Evolutionary conservation across 2,797 vertebrate species (phyloP).

Genomic region (Perodicticus potto): DNA sequence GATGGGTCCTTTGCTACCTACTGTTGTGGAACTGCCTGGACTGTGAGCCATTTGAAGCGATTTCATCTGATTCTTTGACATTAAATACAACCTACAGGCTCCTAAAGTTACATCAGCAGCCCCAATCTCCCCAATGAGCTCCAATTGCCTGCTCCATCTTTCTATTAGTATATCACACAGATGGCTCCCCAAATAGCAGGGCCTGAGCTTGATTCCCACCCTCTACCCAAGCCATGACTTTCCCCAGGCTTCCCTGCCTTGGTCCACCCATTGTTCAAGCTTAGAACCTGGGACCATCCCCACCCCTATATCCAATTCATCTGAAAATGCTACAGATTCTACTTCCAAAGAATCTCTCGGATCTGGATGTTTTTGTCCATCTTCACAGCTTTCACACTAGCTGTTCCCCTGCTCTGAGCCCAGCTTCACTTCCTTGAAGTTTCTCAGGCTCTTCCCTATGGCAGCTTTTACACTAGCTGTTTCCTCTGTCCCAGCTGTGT

Average conservation of each 20-base stretch:
- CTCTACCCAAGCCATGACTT: not conserved
- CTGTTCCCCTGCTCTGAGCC: no score
- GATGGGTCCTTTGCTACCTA: not conserved
- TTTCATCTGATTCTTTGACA: not conserved
- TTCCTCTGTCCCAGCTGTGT: accelerated
- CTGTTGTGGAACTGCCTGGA: not conserved
- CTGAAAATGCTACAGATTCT: not conserved
- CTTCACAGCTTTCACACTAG: not conserved
- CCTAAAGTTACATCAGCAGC: not conserved
- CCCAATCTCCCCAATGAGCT: not conserved
- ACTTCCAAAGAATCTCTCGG: not conserved
- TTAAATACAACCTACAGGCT: not conserved
- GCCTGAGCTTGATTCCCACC: not conserved
- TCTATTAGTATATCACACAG: not conserved
- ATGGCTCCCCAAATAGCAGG: not conserved
- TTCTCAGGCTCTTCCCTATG: not conserved
- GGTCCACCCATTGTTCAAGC: not conserved
- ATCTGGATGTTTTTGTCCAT: not conserved
- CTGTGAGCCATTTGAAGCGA: not conserved
- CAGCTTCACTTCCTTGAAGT: not conserved
- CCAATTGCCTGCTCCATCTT: not conserved
- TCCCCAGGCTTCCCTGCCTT: not conserved
- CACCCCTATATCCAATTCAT: not conserved
- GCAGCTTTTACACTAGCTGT: not conserved
- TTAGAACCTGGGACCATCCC: not conserved